Conservation (phyloP, 2,797 vertebrate species). For the Meriones psammophilus region DNA sequence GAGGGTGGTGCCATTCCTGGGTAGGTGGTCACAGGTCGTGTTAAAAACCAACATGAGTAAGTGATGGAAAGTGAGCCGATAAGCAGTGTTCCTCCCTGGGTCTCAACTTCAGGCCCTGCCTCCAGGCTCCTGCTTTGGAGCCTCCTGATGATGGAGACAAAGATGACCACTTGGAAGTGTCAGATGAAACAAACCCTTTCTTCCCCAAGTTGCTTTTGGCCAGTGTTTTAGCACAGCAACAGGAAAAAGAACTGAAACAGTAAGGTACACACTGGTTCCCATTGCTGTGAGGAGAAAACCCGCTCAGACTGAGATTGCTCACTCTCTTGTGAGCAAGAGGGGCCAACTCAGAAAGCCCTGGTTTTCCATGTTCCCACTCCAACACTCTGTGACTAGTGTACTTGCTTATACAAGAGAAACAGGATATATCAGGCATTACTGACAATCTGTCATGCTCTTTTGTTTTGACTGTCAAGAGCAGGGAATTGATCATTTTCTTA, state of each 20-base stretch:
- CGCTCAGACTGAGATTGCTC: not conserved
- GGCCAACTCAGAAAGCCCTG: not conserved
- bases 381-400: not conserved
- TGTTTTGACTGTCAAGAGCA: not conserved
- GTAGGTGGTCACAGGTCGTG: not conserved
- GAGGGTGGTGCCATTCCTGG: not conserved
- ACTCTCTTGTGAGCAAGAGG: not conserved
- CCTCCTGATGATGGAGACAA: not conserved
- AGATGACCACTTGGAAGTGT: not conserved
- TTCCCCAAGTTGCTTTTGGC: not conserved
- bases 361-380: not conserved
- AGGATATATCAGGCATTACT: conserved; percentile 15
- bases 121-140: not conserved
- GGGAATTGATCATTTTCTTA: conserved; percentile 23
- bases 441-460: conserved; percentile 44
- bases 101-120: not conserved
- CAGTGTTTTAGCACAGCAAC: not conserved
- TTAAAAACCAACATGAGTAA: not conserved
- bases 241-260: not conserved
- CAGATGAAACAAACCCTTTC: not conserved
- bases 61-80: not conserved
- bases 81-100: not conserved
- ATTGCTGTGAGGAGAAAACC: not conserved
- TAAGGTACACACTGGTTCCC: not conserved
- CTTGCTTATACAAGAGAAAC: not conserved